These are phyloP conservation scores for Drosophila anomalata DNA, from an alignment of 2,888 invertebrate species.

Conservation along the genomic window DNA sequence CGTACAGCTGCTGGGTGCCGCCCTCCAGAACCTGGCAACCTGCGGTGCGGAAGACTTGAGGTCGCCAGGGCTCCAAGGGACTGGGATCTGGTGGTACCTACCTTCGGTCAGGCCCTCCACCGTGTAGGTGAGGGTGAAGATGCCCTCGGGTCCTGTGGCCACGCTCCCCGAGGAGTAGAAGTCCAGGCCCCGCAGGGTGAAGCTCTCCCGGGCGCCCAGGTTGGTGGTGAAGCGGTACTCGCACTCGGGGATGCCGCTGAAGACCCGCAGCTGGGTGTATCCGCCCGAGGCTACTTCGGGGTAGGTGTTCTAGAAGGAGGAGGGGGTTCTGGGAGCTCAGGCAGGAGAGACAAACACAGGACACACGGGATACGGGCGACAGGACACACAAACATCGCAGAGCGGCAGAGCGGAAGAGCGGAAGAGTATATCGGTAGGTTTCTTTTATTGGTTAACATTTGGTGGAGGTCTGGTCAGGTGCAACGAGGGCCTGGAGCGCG, in stretches of 20 bases:
- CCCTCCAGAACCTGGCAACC: constrained; percentile 60
- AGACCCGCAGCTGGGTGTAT: constrained; percentile 88
- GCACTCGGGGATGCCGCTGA: constrained; percentile 87
- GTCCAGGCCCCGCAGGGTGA: constrained; percentile 66
- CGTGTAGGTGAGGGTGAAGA: constrained; percentile 49
- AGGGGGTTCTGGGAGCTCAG: background rate
- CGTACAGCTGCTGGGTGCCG: constrained; percentile 52
- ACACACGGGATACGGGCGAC: too few relatives aligned
- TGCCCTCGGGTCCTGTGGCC: constrained; percentile 46
- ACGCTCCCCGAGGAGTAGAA: constrained; percentile 66
- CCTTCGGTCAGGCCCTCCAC: constrained; percentile 53
- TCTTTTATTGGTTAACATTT: constrained; percentile 61
- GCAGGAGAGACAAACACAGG: background rate
- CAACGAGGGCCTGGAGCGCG: constrained; percentile 48
- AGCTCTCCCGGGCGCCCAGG: constrained; percentile 41
- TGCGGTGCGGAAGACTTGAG: constrained; percentile 16
- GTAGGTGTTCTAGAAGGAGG: constrained; percentile 86
- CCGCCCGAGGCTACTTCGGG: constrained; percentile 86
- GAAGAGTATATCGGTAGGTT: constrained; percentile 30
- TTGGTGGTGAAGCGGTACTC: constrained; percentile 71
- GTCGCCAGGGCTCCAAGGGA: too few relatives aligned
- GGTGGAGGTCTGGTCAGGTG: constrained; percentile 55
- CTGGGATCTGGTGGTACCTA: constrained; percentile 38
- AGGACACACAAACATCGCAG: background rate
- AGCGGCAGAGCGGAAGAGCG: background rate